These are phyloP conservation scores for Centropus bengalensis DNA, from an alignment of 2,113 vertebrate species.

Conservation along the genomic window DNA sequence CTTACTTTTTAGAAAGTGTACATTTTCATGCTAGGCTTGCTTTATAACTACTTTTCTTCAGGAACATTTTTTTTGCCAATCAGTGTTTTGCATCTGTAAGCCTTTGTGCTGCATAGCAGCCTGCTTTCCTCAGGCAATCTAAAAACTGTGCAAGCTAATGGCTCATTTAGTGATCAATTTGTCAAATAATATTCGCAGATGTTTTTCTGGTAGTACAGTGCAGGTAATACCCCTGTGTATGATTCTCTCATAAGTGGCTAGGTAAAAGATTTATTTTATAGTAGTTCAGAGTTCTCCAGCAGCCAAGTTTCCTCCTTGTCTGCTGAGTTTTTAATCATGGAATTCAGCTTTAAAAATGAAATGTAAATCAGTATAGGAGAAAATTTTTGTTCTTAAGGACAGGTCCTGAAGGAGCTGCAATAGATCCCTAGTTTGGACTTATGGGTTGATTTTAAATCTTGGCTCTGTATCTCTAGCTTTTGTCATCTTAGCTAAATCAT, in stretches of 20 bases:
- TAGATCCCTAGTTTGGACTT: background rate
- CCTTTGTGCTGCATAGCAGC: conserved; percentile 48
- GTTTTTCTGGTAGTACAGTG: conserved; percentile 59
- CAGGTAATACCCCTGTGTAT: conserved; percentile 63
- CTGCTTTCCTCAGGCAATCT: conserved; percentile 67
- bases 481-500: background rate
- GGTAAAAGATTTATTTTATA: background rate
- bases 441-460: background rate
- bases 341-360: background rate
- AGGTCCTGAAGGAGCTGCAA: background rate
- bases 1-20: conserved; percentile 68
- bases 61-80: background rate
- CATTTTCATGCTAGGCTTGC: conserved; percentile 58
- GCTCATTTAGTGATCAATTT: conserved; percentile 76
- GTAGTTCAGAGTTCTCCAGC: background rate
- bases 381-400: background rate
- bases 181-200: conserved; percentile 77
- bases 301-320: background rate
- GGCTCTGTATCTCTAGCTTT: background rate
- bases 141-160: conserved; percentile 65
- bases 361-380: background rate
- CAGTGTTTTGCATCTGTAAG: conserved; percentile 69
- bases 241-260: conserved; percentile 25
- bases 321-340: background rate
- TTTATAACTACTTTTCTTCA: conserved; percentile 53